These are phyloP conservation scores for Mareca penelope DNA, from an alignment of 2,797 vertebrate genomes.

Conservation along the genomic window DNA sequence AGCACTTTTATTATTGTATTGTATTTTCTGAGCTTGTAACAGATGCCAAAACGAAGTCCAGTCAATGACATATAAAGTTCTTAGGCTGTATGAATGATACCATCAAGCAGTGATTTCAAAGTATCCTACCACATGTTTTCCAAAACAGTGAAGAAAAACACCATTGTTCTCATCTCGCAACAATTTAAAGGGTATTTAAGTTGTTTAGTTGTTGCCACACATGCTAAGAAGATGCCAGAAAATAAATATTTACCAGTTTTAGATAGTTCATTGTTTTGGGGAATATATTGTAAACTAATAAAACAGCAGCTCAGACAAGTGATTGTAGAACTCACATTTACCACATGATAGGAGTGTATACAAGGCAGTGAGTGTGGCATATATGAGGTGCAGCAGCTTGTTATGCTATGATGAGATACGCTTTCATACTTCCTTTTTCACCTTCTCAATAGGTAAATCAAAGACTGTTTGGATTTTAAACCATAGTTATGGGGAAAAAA, in stretches of 20 bases:
- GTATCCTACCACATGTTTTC: background rate
- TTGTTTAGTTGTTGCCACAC: background rate
- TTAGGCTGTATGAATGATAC: background rate
- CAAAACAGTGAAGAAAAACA: background rate
- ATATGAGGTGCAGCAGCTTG: background rate
- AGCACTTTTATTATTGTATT: background rate
- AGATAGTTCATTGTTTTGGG: background rate
- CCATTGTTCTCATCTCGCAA: background rate
- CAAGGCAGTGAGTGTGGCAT: background rate
- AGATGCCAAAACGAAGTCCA: background rate
- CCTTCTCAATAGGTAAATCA: background rate
- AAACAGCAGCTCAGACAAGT: background rate
- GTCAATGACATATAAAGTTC: background rate
- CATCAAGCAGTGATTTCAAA: background rate
- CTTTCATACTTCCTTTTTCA: background rate
- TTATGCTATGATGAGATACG: background rate
- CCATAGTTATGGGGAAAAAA: accelerated
- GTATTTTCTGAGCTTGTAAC: background rate
- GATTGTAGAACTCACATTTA: background rate
- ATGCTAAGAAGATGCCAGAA: background rate
- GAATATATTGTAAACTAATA: background rate
- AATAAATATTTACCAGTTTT: background rate
- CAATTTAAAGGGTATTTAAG: background rate
- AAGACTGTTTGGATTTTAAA: background rate
- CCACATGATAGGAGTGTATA: background rate